Percentiles rank a stretch among this genome's conserved stretches.
phyloP scores from a whole-genome alignment of 2,888 invertebrate species.

The Drosophila maculinotata region DNA sequence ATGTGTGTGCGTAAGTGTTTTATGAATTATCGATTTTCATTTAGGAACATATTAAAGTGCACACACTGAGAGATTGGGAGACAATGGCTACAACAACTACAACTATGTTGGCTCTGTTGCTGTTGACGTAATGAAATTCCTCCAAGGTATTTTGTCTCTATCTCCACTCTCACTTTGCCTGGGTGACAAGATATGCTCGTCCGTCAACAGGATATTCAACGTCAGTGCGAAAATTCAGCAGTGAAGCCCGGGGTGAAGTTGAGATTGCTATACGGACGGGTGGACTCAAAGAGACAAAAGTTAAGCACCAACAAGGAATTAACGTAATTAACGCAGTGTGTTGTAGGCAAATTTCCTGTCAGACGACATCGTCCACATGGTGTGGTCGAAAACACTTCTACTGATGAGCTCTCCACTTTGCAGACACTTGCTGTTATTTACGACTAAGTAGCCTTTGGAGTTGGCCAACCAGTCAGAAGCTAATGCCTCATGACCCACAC shows the following conservation, averaged over 20 bases:
- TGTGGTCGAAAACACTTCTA: slow-evolving; percentile 19
- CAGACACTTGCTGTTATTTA: slow-evolving; percentile 11
- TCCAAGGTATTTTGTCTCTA: slow-evolving; percentile 39
- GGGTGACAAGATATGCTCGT: slow-evolving; percentile 21
- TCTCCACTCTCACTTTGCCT: background rate
- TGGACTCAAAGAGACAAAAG: slow-evolving; percentile 18
- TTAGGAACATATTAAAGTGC: slow-evolving; percentile 59
- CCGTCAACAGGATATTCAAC: slow-evolving; percentile 11
- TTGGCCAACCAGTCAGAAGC: slow-evolving; percentile 2
- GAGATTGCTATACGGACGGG: slow-evolving; percentile 12
- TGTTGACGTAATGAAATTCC: slow-evolving; percentile 63
- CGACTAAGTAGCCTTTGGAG: slow-evolving; percentile 18
- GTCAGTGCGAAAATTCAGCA: slow-evolving; percentile 28
- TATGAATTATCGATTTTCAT: slow-evolving; percentile 73
- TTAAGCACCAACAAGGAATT: slow-evolving; percentile 37
- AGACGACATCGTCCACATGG: slow-evolving; percentile 19
- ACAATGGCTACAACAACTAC: slow-evolving; percentile 32
- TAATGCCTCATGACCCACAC: slow-evolving; percentile 8
- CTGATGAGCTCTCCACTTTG: slow-evolving; percentile 21
- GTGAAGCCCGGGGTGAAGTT: slow-evolving; percentile 17
- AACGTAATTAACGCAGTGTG: slow-evolving; percentile 55
- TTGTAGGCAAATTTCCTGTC: slow-evolving; percentile 25
- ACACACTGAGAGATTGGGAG: slow-evolving; percentile 16
- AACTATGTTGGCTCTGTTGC: slow-evolving; percentile 23
- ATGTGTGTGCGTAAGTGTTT: slow-evolving; percentile 39